phyloP scores from a whole-genome alignment of 2,113 vertebrate species.

The Passer montanus region DNA sequence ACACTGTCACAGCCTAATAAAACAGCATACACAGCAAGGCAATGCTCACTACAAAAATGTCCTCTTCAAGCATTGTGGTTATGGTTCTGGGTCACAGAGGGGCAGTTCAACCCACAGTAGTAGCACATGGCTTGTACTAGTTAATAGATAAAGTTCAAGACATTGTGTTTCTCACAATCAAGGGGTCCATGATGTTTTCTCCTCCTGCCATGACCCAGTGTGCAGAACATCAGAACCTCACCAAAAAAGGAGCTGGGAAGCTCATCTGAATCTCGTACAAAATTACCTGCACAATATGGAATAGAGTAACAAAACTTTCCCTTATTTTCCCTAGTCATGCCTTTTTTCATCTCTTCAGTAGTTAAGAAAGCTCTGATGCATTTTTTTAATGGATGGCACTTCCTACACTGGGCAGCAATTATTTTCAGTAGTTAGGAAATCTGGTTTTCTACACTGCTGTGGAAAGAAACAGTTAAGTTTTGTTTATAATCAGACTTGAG shows the following conservation, averaged over 20 bases:
- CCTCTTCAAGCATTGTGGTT: not conserved
- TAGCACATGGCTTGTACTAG: not conserved
- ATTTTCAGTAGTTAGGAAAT: not conserved
- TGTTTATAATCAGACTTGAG: not conserved
- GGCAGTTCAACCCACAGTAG: not conserved
- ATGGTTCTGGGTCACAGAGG: not conserved
- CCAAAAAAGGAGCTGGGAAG: not conserved
- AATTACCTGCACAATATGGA: not conserved
- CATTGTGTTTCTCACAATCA: not conserved
- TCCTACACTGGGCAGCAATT: not conserved
- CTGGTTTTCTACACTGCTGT: not conserved
- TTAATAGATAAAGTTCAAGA: not conserved
- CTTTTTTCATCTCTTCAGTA: not conserved
- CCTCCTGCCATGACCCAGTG: not conserved
- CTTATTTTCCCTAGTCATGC: not conserved
- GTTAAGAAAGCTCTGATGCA: not conserved
- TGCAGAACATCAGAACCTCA: not conserved
- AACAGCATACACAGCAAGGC: not conserved
- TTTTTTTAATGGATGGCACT: not conserved
- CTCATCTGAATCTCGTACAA: not conserved
- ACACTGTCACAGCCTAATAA: not conserved
- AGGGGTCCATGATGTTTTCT: not conserved
- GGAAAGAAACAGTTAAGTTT: not conserved
- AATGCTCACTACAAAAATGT: not conserved
- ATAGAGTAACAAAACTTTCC: not conserved